These are phyloP conservation scores for Diacarnus erythraeanus DNA, from an alignment of 37 sponge, comb jelly and placozoan species.

Conservation along the genomic window DNA sequence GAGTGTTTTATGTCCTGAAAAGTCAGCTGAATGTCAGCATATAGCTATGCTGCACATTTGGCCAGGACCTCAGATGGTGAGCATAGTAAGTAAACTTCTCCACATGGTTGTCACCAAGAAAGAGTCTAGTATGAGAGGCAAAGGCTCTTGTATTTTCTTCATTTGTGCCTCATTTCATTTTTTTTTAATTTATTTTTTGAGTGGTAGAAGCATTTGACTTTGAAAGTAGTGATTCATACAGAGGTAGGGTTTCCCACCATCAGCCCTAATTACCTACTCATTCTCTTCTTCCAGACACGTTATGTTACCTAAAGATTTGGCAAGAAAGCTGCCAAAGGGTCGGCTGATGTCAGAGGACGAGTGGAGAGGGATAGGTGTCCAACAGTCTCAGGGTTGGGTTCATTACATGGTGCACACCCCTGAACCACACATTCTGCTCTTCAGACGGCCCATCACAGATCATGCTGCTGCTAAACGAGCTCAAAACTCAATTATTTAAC, in stretches of 20 bases:
- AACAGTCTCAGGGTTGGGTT: slow-evolving; percentile 94
- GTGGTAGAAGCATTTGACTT: no score
- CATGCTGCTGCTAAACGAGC: slow-evolving; percentile 49
- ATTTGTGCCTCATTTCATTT: no score
- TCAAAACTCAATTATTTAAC: neutral
- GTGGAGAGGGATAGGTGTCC: slow-evolving; percentile 91
- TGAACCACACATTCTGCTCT: slow-evolving; percentile 93
- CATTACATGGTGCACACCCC: slow-evolving; percentile 95
- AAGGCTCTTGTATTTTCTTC: no score
- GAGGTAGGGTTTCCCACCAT: no score
- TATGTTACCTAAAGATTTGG: slow-evolving; percentile 91
- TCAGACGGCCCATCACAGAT: slow-evolving; percentile 85
- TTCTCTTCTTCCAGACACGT: slow-evolving; percentile 75
- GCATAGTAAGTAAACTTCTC: no score
- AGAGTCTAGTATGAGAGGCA: no score
- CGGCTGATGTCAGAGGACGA: slow-evolving; percentile 86
- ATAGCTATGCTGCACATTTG: no score
- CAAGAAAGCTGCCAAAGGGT: slow-evolving; percentile 75
- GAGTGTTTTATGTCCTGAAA: no score
- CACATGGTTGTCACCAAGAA: neutral
- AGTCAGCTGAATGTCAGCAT: no score
- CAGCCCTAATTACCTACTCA: neutral
- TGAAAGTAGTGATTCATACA: no score
- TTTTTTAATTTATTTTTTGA: neutral
- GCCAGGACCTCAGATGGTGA: no score